Evolutionary conservation across 2,113 vertebrate species (phyloP).

Genomic region (Suncus etruscus): DNA sequence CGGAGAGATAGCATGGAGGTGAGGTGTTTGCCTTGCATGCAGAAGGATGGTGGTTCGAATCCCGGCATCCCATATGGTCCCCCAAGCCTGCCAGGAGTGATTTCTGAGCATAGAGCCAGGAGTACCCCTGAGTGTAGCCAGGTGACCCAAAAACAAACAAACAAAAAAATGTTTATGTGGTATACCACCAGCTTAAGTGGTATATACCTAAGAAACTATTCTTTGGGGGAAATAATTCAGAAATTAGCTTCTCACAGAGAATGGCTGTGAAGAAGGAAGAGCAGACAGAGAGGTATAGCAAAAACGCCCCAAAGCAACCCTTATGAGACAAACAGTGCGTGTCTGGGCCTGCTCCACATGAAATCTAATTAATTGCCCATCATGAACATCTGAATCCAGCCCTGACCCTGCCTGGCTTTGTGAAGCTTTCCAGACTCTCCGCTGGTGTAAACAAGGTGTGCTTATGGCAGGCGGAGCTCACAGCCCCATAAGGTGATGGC

Average conservation of each 20-base stretch:
- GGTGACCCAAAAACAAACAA: no score
- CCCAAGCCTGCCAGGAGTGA: no score
- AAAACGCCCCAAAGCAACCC: not conserved
- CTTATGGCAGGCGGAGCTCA: not conserved
- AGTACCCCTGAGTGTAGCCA: no score
- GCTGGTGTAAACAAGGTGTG: no score
- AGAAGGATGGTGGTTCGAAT: no score
- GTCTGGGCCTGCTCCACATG: not conserved
- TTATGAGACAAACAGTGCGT: not conserved
- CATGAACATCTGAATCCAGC: not conserved
- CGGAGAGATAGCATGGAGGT: no score
- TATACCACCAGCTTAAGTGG: not conserved
- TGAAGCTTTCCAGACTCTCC: not conserved
- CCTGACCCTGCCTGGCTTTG: conserved; percentile 7
- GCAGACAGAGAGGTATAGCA: not conserved
- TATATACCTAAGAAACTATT: not conserved
- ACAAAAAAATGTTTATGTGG: no score
- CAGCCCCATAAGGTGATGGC: not conserved
- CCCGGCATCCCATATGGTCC: no score
- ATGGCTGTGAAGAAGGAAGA: not conserved
- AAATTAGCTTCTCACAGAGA: not conserved
- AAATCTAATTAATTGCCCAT: not conserved
- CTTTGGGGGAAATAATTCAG: not conserved
- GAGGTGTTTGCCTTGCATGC: no score
- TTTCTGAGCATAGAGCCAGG: no score